phyloP scores from a whole-genome alignment of 2,797 vertebrate genomes.

The Gobio occitaniae region DNA sequence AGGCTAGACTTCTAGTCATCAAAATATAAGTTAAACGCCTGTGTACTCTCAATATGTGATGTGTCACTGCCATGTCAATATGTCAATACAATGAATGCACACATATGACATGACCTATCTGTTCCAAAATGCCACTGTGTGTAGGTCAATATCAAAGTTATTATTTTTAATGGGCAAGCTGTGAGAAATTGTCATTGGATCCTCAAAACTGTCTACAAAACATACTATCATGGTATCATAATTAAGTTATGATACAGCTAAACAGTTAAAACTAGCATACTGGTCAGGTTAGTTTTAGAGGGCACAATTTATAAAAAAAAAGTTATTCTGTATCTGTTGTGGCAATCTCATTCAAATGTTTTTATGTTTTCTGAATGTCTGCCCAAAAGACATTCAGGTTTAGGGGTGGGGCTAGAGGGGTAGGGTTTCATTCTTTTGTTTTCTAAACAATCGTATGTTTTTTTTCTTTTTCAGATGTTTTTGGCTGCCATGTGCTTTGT shows the following conservation, averaged over 20 bases:
- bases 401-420: background rate
- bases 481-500: conserved; percentile 84
- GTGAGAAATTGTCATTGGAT: background rate
- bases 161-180: background rate
- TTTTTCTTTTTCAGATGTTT: conserved; percentile 80
- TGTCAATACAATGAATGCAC: background rate
- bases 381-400: background rate
- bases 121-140: background rate
- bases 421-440: background rate
- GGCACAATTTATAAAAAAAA: background rate
- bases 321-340: background rate
- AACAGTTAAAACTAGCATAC: background rate
- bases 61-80: background rate
- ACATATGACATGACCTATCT: background rate
- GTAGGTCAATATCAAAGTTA: background rate
- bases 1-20: background rate
- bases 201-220: background rate
- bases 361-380: too few relatives aligned
- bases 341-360: background rate
- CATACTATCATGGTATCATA: background rate
- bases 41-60: background rate
- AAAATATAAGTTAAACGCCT: background rate
- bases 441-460: background rate
- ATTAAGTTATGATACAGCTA: background rate
- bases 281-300: background rate